Evolutionary conservation across 2,113 vertebrate species (phyloP).

Genomic region (Antechinus stuartii): DNA sequence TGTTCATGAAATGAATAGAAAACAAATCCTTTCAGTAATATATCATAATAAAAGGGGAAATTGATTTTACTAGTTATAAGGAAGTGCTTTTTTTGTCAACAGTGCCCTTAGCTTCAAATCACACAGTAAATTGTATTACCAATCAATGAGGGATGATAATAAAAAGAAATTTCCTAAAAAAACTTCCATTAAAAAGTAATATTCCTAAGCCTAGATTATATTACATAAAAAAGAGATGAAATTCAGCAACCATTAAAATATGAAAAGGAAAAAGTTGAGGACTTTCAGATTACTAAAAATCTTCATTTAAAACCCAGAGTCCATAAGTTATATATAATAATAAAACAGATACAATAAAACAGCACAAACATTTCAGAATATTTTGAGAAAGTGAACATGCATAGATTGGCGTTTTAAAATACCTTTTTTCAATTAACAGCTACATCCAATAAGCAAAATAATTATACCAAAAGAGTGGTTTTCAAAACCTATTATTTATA

Average conservation of each 20-base stretch:
- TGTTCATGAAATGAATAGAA: not conserved
- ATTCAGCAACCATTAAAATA: not conserved
- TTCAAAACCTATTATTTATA: not conserved
- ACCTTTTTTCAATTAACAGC: not conserved
- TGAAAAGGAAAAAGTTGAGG: not conserved
- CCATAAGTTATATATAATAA: not conserved
- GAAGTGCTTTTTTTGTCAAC: not conserved
- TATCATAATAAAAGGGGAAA: not conserved
- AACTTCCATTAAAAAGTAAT: not conserved
- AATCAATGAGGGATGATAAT: not conserved
- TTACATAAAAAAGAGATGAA: not conserved
- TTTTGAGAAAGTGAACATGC: not conserved
- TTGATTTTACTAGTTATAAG: not conserved
- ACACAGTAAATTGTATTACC: not conserved
- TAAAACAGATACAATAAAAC: not conserved
- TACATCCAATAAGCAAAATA: not conserved
- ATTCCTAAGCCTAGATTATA: not conserved
- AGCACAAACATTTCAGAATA: not conserved
- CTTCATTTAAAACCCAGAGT: not conserved
- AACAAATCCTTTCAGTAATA: not conserved
- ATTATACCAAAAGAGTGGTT: not conserved
- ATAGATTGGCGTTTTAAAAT: not conserved
- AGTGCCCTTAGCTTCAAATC: not conserved
- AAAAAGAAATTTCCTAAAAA: not conserved
- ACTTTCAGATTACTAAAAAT: not conserved